A percentile compares a stretch with the other conserved stretches of the same genome.
These are phyloP conservation scores for Pimephales promelas DNA, from an alignment of 2,113 vertebrate species.

Conservation along the genomic window DNA sequence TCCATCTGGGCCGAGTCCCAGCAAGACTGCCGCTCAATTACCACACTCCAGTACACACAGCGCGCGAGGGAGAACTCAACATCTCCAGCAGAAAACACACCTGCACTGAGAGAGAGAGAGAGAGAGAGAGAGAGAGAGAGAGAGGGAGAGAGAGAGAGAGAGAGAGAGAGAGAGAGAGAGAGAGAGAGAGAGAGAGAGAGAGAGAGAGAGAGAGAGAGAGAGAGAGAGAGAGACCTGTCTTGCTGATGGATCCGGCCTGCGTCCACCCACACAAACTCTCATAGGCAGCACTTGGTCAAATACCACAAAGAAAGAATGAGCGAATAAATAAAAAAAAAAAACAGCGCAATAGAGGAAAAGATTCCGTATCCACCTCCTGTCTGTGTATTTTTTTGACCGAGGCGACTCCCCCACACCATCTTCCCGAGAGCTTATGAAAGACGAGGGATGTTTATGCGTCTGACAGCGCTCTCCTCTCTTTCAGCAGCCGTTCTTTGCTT, in stretches of 20 bases:
- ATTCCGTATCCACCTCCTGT: slow-evolving; percentile 17
- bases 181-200: slow-evolving; percentile 64
- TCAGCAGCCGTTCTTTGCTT: slow-evolving; percentile 23
- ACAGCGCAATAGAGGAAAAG: slow-evolving; percentile 14
- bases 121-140: slow-evolving; percentile 60
- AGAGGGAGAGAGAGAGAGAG: slow-evolving; percentile 60
- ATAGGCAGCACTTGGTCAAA: slow-evolving; percentile 44
- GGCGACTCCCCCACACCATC: slow-evolving; percentile 36
- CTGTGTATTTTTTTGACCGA: slow-evolving; percentile 7
- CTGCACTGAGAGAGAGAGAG: slow-evolving; percentile 67
- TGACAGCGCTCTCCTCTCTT: slow-evolving; percentile 35
- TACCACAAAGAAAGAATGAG: slow-evolving; percentile 47
- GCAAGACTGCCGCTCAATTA: slow-evolving; percentile 71
- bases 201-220: slow-evolving; percentile 59
- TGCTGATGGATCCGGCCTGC: slow-evolving; percentile 34
- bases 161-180: slow-evolving; percentile 54
- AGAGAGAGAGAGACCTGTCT: slow-evolving; percentile 55
- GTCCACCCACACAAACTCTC: slow-evolving; percentile 57
- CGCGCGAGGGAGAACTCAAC: slow-evolving; percentile 38
- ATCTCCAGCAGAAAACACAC: slow-evolving; percentile 27
- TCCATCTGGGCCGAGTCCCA: slow-evolving; percentile 72
- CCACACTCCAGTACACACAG: slow-evolving; percentile 67
- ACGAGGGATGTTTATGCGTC: slow-evolving; percentile 51
- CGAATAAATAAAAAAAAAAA: background rate
- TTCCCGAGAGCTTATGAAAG: slow-evolving; percentile 48